Base-by-base conservation (phyloP, 2,113 vertebrate genomes). In the Callaeas wilsoni region DNA sequence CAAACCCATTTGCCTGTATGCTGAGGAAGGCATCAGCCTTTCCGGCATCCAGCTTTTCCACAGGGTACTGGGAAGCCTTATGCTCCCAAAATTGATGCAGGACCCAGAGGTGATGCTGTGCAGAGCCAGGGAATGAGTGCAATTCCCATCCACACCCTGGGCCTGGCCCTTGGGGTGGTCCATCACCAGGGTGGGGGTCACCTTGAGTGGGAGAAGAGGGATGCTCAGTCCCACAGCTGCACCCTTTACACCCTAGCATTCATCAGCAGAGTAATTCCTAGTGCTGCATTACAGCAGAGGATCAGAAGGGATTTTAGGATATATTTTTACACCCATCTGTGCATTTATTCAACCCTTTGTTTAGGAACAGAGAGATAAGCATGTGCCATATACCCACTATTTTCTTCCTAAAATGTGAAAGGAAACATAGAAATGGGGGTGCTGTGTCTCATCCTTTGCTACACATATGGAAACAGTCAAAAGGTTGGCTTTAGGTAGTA, bases 181-280 rank as follows among this genome's bases (percentile, higher is more conserved):
- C 46, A n/a, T 56, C 41, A 69, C 10, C 1, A 0, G 8, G 4
- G 18, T 57, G 52, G 29, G 4, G 4, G 9, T 37, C 56, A 67
- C 33, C 23, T 83, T 41, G 15, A 6, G 16, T 39, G 37, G 11
- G 46, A 71, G 11, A 32, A 39, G 19, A 23, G 12, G 16, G 46
- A 22, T 62, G 21, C 47, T 93, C 22, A 22, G 33, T 33, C n/a
- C 14, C 62, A 64, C 27, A 25, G 13, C 20, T 55, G 26, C 25
- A 68, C 13, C 8, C n/a, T 39, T 47, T 60, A 52, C 25, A 65
- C 32, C 32, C 41, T 49, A 49, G 49, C 16, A 55, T 63, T 78
- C 56, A 23, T 1, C 4, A 5, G 0, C 10, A 76, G 22, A 79
- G 17, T 46, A 22, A 75, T 49, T 68, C 30, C 17, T 14, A n/a